These are phyloP conservation scores for Takifugu ocellatus DNA, from an alignment of 2,797 vertebrate species.

Conservation along the genomic window DNA sequence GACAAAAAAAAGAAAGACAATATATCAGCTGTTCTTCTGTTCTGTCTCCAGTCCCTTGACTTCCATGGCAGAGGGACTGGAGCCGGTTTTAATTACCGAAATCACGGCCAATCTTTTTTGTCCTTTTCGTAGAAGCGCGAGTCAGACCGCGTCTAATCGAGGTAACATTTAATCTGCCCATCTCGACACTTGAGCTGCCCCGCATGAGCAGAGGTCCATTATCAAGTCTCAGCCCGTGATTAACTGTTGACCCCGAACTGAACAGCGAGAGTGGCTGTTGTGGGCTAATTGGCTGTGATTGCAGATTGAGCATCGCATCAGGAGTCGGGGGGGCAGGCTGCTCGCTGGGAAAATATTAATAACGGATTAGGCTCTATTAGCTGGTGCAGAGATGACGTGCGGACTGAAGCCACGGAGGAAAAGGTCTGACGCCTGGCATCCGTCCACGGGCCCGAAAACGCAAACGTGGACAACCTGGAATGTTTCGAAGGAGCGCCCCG, in stretches of 20 bases:
- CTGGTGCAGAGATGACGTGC: conserved; percentile 36
- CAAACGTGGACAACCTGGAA: no score
- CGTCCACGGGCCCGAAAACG: no score
- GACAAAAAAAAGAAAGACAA: conserved; percentile 64
- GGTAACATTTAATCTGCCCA: conserved; percentile 45
- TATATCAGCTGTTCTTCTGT: conserved; percentile 68
- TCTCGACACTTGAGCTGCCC: conserved; percentile 47
- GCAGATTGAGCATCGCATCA: conserved; percentile 59
- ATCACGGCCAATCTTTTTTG: conserved; percentile 26
- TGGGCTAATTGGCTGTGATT: conserved; percentile 70
- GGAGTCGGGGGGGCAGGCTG: conserved; percentile 50
- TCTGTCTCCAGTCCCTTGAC: conserved; percentile 23
- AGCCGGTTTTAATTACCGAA: conserved; percentile 2
- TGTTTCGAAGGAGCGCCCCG: no score
- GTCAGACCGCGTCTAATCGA: conserved; percentile 41
- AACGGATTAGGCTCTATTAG: conserved; percentile 66
- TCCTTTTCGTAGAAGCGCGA: conserved; percentile 13
- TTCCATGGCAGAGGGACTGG: conserved; percentile 16
- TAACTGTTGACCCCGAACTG: conserved; percentile 67
- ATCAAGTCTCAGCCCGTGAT: conserved; percentile 53
- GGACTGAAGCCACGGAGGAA: conserved; percentile 25
- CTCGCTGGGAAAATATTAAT: conserved; percentile 65
- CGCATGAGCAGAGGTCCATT: conserved; percentile 62
- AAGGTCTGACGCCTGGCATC: background rate
- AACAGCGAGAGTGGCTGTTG: conserved; percentile 54